phyloP scores from a whole-genome alignment of 2,888 invertebrate genomes.

The Drosophila quasianomalipes region DNA sequence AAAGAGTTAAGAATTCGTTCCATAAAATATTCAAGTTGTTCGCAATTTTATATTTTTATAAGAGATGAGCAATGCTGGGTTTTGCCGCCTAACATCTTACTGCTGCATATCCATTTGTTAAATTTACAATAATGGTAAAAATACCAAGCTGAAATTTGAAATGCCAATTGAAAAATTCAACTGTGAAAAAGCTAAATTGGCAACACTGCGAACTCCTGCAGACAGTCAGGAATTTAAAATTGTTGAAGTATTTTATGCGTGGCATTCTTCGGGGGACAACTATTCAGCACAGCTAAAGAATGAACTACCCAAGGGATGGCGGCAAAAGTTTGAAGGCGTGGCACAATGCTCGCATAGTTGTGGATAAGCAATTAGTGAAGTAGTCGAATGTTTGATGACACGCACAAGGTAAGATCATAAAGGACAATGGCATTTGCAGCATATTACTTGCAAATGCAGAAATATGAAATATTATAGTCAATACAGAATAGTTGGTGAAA shows the following conservation, averaged over 20 bases:
- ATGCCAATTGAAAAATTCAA: background rate
- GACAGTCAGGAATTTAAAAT: slow-evolving; percentile 46
- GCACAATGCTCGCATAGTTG: slow-evolving; percentile 16
- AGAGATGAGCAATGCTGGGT: background rate
- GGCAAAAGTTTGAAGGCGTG: slow-evolving; percentile 12
- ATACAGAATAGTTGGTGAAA: background rate
- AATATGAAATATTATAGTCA: background rate
- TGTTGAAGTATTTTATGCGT: slow-evolving; percentile 50
- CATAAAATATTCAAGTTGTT: background rate
- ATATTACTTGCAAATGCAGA: slow-evolving; percentile 5
- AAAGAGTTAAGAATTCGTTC: background rate
- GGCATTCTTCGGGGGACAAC: slow-evolving; percentile 46
- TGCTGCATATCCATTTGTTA: background rate
- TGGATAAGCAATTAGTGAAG: slow-evolving; percentile 47
- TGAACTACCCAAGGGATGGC: background rate
- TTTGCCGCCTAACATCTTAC: background rate
- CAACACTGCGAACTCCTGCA: slow-evolving; percentile 9
- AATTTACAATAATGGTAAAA: background rate
- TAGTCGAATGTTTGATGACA: slow-evolving; percentile 27
- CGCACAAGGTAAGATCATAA: slow-evolving; percentile 5
- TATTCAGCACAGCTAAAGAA: slow-evolving; percentile 37
- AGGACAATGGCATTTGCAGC: slow-evolving; percentile 16
- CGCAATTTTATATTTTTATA: background rate
- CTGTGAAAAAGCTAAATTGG: too few species aligned
- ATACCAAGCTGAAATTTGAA: background rate